phyloP scores from a whole-genome alignment of 2,888 invertebrate genomes.

The Dusona sp. region DNA sequence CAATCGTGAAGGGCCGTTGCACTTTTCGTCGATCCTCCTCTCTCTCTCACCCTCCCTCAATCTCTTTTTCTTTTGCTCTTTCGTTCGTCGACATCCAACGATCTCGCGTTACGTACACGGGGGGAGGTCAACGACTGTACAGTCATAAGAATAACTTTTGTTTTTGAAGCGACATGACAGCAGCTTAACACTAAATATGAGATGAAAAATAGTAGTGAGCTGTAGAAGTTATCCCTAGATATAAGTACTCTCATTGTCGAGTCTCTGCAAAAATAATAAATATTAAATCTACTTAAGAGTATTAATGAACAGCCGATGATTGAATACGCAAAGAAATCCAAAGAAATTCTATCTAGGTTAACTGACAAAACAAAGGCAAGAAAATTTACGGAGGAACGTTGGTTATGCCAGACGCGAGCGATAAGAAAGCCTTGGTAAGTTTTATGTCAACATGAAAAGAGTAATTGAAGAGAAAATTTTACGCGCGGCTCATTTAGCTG shows the following conservation, averaged over 20 bases:
- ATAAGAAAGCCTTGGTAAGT: neutral
- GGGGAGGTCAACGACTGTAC: conserved; percentile 12
- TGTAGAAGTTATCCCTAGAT: neutral
- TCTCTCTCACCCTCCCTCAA: neutral
- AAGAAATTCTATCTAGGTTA: neutral
- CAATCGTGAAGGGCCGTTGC: conserved; percentile 59
- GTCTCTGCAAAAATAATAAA: conserved; percentile 32
- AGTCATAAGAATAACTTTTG: conserved; percentile 11
- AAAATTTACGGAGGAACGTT: neutral
- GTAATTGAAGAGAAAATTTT: conserved; percentile 38
- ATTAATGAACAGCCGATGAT: neutral
- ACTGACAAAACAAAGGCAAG: neutral
- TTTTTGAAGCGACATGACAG: neutral
- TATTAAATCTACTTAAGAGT: neutral
- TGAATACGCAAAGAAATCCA: neutral
- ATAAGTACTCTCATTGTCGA: neutral
- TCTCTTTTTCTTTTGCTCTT: conserved; percentile 2
- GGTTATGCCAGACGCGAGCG: neutral
- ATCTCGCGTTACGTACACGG: conserved; percentile 26
- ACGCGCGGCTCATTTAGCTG: conserved; percentile 19
- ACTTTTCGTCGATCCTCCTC: conserved; percentile 32
- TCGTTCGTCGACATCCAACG: conserved; percentile 50
- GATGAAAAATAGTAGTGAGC: neutral
- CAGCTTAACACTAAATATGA: neutral
- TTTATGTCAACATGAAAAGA: conserved; percentile 10